Percentiles rank a stretch among this genome's conserved stretches.
phyloP scores from a whole-genome alignment of 2,888 invertebrate genomes.

The Trichogramma evanescens region DNA sequence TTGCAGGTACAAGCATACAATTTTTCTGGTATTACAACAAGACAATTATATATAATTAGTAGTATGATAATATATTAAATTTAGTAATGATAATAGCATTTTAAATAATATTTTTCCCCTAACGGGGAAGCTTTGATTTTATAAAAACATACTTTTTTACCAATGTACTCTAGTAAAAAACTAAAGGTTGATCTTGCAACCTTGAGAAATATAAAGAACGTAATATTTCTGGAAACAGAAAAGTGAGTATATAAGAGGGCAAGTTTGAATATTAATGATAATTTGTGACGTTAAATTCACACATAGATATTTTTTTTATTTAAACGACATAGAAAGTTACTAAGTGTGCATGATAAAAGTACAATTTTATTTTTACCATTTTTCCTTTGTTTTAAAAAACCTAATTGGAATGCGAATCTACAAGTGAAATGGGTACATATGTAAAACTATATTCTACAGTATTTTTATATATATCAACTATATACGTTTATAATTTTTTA shows the following conservation, averaged over 20 bases:
- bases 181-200: constrained; percentile 9
- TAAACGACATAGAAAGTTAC: constrained; percentile 13
- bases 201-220: constrained; percentile 8
- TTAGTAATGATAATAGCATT: constrained; percentile 1
- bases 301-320: neutral
- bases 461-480: constrained; percentile 35
- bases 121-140: constrained; percentile 9
- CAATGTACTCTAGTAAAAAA: constrained; percentile 8
- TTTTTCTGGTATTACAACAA: constrained; percentile 12
- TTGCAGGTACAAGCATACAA: constrained; percentile 21
- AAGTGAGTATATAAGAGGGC: neutral
- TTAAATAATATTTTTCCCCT: constrained; percentile 3
- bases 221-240: constrained; percentile 6
- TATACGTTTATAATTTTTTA: constrained; percentile 30
- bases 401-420: constrained; percentile 46
- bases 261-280: constrained; percentile 6
- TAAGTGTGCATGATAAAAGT: constrained; percentile 39
- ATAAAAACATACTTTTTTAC: constrained; percentile 12
- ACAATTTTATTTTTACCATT: constrained; percentile 32
- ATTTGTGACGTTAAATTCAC: neutral
- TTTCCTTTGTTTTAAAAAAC: constrained; percentile 29
- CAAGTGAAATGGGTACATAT: constrained; percentile 44
- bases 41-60: constrained; percentile 14
- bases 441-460: constrained; percentile 45
- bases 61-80: neutral